phyloP scores from a whole-genome alignment of 2,797 vertebrate genomes.

The Denticeps clupeoides region DNA sequence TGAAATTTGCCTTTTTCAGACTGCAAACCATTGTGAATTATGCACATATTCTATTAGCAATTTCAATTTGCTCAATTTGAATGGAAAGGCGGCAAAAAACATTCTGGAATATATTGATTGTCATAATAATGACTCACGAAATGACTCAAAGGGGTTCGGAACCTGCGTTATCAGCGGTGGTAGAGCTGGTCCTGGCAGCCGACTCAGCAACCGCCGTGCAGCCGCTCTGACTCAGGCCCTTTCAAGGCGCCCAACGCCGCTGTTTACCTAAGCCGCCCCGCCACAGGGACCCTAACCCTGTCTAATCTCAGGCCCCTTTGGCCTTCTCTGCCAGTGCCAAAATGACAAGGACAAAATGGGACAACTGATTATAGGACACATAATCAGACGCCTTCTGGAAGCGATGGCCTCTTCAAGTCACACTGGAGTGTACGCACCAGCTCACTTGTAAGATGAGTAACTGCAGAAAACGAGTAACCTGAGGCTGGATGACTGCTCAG shows the following conservation, averaged over 20 bases:
- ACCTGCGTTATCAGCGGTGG: background rate
- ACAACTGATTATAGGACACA: background rate
- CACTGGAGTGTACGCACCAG: background rate
- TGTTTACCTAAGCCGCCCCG: conserved; percentile 24
- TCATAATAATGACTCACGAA: background rate
- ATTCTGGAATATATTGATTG: too few relatives aligned
- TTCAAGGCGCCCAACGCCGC: conserved; percentile 12
- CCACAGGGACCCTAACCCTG: conserved; percentile 15
- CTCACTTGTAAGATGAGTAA: background rate
- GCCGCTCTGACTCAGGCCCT: conserved; percentile 24
- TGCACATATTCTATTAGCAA: too few relatives aligned
- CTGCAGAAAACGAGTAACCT: too few relatives aligned
- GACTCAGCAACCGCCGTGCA: conserved; percentile 18
- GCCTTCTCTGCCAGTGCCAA: conserved; percentile 7
- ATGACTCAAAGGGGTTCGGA: background rate
- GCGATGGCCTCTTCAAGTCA: background rate
- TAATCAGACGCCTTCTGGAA: background rate
- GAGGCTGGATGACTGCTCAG: too few relatives aligned
- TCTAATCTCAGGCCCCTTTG: conserved; percentile 3
- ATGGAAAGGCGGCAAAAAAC: too few relatives aligned
- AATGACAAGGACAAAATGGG: background rate
- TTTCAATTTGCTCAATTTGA: too few relatives aligned
- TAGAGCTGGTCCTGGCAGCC: conserved; percentile 25
- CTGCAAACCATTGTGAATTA: too few relatives aligned
- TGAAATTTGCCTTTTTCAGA: too few relatives aligned